Evolutionary conservation across 2,113 vertebrate genomes (phyloP).

Genomic region (Dipodomys merriami): DNA sequence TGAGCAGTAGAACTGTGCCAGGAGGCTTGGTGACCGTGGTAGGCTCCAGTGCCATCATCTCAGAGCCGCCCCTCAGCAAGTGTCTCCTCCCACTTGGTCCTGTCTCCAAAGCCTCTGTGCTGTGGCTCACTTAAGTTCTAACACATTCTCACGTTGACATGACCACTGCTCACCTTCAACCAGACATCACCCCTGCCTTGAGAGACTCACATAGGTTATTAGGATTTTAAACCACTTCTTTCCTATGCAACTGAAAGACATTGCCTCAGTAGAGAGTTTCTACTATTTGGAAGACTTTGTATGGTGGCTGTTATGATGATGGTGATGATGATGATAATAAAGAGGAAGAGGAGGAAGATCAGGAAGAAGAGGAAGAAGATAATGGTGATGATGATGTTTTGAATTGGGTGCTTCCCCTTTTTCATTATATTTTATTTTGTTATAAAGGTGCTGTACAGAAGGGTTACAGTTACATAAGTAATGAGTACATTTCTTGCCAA

Average conservation of each 20-base stretch:
- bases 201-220: background rate
- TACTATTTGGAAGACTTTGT: background rate
- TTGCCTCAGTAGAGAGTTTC: background rate
- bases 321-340: background rate
- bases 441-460: too few relatives aligned
- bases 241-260: background rate
- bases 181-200: background rate
- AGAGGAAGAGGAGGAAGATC: too few relatives aligned
- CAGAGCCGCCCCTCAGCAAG: background rate
- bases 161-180: background rate
- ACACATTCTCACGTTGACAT: background rate
- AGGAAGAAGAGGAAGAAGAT: too few relatives aligned
- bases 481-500: too few relatives aligned
- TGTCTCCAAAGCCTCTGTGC: background rate
- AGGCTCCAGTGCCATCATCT: background rate
- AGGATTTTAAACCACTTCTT: slow-evolving; percentile 34
- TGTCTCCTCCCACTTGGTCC: background rate
- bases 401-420: background rate
- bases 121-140: background rate
- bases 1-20: background rate
- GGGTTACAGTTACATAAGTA: too few relatives aligned
- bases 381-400: background rate
- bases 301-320: background rate
- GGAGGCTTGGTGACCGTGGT: background rate
- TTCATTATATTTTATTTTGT: background rate